These are phyloP conservation scores for Drosophila repleta DNA, from an alignment of 1,140 invertebrate species.

Conservation along the genomic window DNA sequence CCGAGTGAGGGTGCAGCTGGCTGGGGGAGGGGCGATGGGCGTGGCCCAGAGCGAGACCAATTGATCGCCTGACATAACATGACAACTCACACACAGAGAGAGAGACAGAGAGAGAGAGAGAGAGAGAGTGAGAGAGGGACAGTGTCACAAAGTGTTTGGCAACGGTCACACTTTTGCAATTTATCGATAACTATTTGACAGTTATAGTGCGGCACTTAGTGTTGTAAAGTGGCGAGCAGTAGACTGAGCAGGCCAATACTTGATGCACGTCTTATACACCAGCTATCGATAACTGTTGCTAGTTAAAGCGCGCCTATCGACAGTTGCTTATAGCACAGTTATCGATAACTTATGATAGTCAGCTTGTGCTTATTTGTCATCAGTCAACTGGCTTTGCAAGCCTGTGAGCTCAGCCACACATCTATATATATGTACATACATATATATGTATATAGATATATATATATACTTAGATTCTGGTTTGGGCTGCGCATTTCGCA, in stretches of 20 bases:
- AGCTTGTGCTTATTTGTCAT: no score
- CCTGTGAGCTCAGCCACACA: not conserved
- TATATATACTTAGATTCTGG: not conserved
- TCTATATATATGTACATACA: not conserved
- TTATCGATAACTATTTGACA: constrained; percentile 17
- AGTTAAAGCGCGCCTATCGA: no score
- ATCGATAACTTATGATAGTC: no score
- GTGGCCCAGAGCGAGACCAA: constrained; percentile 44
- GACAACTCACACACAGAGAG: constrained; percentile 13
- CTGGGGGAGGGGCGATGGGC: constrained; percentile 25
- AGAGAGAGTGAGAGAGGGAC: not conserved
- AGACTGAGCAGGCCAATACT: no score
- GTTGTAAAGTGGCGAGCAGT: no score
- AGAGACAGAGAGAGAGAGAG: not conserved
- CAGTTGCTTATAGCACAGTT: no score
- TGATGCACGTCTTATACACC: no score
- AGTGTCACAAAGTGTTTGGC: constrained; percentile 1
- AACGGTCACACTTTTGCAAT: not conserved
- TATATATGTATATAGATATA: not conserved
- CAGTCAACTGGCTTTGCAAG: no score
- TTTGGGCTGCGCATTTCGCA: constrained; percentile 21
- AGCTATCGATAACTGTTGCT: no score
- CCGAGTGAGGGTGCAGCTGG: constrained; percentile 15
- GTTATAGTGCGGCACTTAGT: not conserved
- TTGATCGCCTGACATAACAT: constrained; percentile 49